Base-by-base conservation (phyloP, 1,140 invertebrate genomes). In the Drosophila subobscura region DNA sequence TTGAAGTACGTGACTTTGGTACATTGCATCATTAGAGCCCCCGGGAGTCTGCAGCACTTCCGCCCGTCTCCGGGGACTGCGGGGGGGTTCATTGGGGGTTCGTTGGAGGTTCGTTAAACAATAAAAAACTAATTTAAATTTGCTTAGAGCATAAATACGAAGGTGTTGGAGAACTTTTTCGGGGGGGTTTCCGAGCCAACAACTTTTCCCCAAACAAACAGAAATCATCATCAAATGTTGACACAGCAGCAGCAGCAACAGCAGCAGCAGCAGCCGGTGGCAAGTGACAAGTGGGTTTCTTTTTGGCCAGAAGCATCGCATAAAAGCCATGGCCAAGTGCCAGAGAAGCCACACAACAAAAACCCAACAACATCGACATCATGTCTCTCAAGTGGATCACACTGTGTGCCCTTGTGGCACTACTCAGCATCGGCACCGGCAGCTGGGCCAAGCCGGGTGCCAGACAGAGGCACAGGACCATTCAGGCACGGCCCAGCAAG, bases 71-170 rank as follows among this genome's bases (percentile, higher is more conserved):
- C 33, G 14, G 51, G 45, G 20, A 42, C 10, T 16, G 12, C 7
- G 4, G 8, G 20, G 52, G 14, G 29, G 37, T n/a, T 22, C n/a
- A n/a, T 4, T 1, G 5, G 22, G 22, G 49, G 49, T 29, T 51
- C 25, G 25, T n/a, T 22, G 37, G 41, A 49, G 40, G 41, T 68
- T 33, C 58, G 50, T 41, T 70, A 81, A 86, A 86, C 81, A 85
- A 85, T 85, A 80, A 86, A 75, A 85, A 85, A 85, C 81, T 85
- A 74, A 85, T 85, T 81, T 85, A 88, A 88, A 85, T 81, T 81
- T 86, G 77, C 81, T 88, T 81, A 86, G 79, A 57, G 77, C 83
- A 81, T 81, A 77, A 74, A 77, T 77, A 86, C 74, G 63, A 67
- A 77, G 81, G 81, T 81, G 81, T 86, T 83, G 71, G 63, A 86